Evolutionary conservation across 2,797 vertebrate species (phyloP).

Genomic region (Acanthis flammea): DNA sequence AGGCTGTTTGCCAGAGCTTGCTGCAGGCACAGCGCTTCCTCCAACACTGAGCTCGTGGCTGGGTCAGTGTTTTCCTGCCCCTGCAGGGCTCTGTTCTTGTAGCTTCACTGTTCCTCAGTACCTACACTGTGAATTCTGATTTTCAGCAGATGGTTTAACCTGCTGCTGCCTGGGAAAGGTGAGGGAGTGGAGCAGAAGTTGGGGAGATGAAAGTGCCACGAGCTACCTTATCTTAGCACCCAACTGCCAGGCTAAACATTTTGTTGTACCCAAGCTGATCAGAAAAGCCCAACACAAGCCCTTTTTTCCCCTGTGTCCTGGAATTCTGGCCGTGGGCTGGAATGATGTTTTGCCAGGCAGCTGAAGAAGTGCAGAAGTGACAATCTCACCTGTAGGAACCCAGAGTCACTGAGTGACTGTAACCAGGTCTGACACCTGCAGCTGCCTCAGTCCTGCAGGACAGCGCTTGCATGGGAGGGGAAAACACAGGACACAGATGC

Average conservation of each 20-base stretch:
- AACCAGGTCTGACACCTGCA: not conserved
- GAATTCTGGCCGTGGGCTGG: accelerated
- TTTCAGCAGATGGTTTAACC: not conserved
- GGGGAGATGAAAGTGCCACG: not conserved
- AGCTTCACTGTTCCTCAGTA: not conserved
- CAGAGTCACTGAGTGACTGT: accelerated
- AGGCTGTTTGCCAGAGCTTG: not conserved
- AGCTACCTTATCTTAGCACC: not conserved
- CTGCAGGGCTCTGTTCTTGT: not conserved
- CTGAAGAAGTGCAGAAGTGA: not conserved
- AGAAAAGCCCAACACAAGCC: not conserved
- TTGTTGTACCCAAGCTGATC: not conserved
- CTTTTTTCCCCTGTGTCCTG: accelerated
- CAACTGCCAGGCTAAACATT: not conserved
- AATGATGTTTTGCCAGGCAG: not conserved
- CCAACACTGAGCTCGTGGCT: accelerated
- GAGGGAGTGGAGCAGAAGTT: not conserved
- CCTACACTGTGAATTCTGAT: not conserved
- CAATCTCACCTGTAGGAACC: not conserved
- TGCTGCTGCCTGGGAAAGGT: not conserved
- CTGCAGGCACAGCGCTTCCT: not conserved
- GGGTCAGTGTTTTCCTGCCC: not conserved
- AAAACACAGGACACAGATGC: no score
- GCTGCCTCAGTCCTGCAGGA: not conserved
- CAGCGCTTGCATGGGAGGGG: accelerated